Evolutionary conservation across 2,113 vertebrate species (phyloP), one percentile per base, ranked within the genome.

Genomic region (Clinocottus analis): DNA sequence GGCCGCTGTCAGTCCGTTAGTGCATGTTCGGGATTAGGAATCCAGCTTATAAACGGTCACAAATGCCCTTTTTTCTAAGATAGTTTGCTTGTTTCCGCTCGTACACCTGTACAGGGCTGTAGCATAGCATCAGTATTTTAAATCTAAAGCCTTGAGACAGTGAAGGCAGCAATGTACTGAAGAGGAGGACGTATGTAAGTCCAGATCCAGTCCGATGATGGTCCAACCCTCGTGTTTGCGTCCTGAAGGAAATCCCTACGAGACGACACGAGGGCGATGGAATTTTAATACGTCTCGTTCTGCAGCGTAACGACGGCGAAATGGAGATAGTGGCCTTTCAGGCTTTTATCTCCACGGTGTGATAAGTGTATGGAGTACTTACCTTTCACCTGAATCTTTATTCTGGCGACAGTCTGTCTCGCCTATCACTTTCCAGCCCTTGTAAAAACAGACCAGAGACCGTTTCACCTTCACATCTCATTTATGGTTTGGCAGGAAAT

Each of bases 1-100:
- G 61, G 58, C 78, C 61, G 39, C 83, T 76, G 80, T 74, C 85
- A 79, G 53, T 88, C 84, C 72, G 39, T 47, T 16, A 85, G 49
- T 53, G 49, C 79, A 81, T 70, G 68, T 74, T 73, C 17, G 31
- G 45, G 35, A 45, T 60, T 41, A 19, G 62, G 29, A 75, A 63
- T 71, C 3, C 0, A 55, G 51, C n/a, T 23, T 53, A 11, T 23
- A 23, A 53, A 55, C n/a, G 51, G n/a, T 13, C 53, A 55, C 53
- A 14, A 55, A 55, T 1, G n/a, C n/a, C 11, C 51, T n/a, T 53
- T 39, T 39, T 39, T 7, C 10, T 53, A 53, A 47, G 7, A 47
- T 9, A n/a, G 21, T 31, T 49, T 60, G 27, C 16, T 51, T 41
- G 39, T 19, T 65, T 51, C n/a, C 51, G 51, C n/a, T 55, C 51